Conservation (phyloP, 2,113 vertebrate species). For the Nannospalax galili region DNA sequence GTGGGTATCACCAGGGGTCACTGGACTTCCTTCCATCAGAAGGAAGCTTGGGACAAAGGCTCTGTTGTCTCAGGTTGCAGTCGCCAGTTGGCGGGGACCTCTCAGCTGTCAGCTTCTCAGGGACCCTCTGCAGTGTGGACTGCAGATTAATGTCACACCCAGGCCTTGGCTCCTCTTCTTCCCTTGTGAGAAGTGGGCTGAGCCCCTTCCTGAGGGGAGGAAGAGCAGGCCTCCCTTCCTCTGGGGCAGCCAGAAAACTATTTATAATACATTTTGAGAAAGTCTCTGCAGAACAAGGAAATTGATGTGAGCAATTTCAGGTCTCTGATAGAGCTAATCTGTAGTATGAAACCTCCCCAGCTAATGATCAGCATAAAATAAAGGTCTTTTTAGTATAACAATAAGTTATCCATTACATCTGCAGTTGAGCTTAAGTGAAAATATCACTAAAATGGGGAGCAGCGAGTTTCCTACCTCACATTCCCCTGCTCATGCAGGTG, state of each 20-base stretch:
- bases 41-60: accelerated
- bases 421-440: conserved; percentile 80
- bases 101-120: not conserved
- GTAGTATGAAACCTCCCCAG: conserved; percentile 80
- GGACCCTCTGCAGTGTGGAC: not conserved
- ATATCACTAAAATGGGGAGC: conserved; percentile 57
- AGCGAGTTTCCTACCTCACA: conserved; percentile 61
- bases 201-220: not conserved
- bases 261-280: conserved; percentile 6
- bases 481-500: not conserved
- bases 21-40: too few species aligned
- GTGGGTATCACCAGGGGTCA: accelerated
- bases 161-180: not conserved
- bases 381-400: conserved; percentile 78
- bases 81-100: not conserved
- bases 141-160: not conserved
- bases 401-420: conserved; percentile 84
- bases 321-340: conserved; percentile 79
- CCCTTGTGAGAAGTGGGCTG: not conserved
- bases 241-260: not conserved
- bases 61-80: accelerated
- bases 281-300: conserved; percentile 75
- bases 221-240: not conserved
- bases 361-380: conserved; percentile 85
- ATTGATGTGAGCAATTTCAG: conserved; percentile 80